phyloP scores from a whole-genome alignment of 2,888 invertebrate genomes.

The Amphipoea lucens region DNA sequence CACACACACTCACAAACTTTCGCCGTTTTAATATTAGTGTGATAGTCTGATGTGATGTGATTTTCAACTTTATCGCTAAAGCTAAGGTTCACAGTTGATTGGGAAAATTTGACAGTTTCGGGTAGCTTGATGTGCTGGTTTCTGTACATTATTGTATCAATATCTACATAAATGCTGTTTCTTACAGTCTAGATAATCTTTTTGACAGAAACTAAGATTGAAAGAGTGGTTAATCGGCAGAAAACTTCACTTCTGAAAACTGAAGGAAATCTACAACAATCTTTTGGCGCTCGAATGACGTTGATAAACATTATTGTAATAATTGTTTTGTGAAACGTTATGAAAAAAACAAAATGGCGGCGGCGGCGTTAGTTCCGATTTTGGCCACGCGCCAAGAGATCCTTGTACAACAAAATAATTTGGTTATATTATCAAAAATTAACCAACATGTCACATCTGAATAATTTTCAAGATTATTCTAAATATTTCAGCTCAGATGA shows the following conservation, averaged over 20 bases:
- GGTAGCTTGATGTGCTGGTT: too few species aligned
- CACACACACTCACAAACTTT: too few species aligned
- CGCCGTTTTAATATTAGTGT: too few species aligned
- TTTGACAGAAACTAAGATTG: not conserved
- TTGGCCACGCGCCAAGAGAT: not conserved
- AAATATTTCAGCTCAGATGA: conserved; percentile 60
- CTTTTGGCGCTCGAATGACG: not conserved
- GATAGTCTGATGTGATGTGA: too few species aligned
- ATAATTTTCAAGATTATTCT: conserved; percentile 56
- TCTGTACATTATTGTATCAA: too few species aligned
- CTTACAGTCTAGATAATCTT: not conserved
- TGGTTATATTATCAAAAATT: not conserved
- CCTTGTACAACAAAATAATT: not conserved
- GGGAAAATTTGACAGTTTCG: too few species aligned
- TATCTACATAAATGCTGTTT: not conserved
- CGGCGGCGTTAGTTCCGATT: not conserved
- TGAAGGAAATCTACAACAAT: not conserved
- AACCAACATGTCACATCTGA: conserved; percentile 51
- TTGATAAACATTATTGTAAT: not conserved
- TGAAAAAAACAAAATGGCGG: not conserved
- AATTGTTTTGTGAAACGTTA: not conserved
- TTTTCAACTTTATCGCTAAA: too few species aligned
- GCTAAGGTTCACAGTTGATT: too few species aligned
- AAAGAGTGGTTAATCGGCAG: not conserved
- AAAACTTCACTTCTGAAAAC: not conserved